Conservation (phyloP, 2,113 vertebrate species). For the Nycticorax nycticorax region DNA sequence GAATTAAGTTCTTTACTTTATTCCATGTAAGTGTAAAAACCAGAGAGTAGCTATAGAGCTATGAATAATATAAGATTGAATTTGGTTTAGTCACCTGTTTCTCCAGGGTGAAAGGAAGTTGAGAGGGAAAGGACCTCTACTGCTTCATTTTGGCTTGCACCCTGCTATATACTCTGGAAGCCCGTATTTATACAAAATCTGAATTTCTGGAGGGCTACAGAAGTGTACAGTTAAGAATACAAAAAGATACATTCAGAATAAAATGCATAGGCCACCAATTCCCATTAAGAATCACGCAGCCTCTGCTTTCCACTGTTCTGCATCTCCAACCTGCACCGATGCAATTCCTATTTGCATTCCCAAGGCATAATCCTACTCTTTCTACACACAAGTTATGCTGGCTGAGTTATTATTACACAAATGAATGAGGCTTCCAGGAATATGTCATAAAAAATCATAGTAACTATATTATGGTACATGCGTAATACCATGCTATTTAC, state of each 20-base stretch:
- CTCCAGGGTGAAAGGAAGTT: accelerated
- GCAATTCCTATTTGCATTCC: not conserved
- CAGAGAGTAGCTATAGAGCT: not conserved
- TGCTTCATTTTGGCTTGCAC: not conserved
- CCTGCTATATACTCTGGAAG: not conserved
- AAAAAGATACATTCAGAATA: not conserved
- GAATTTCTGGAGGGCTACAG: not conserved
- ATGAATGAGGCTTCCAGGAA: constrained; percentile 28
- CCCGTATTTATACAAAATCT: not conserved
- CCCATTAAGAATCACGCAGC: not conserved
- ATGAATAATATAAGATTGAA: not conserved
- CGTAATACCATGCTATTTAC: constrained; percentile 18
- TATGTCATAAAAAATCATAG: constrained; percentile 2
- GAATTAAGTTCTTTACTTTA: not conserved
- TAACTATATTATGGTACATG: not conserved
- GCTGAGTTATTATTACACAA: not conserved
- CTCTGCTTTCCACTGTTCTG: not conserved
- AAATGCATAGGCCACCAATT: not conserved
- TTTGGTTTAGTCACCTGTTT: not conserved
- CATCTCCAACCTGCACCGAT: not conserved
- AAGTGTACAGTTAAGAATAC: not conserved
- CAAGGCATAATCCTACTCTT: not conserved
- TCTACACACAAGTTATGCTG: not conserved
- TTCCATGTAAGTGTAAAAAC: not conserved
- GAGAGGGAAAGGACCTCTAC: not conserved